Base-by-base conservation (phyloP, 1,140 invertebrate species). In the Forficula auricularia region DNA sequence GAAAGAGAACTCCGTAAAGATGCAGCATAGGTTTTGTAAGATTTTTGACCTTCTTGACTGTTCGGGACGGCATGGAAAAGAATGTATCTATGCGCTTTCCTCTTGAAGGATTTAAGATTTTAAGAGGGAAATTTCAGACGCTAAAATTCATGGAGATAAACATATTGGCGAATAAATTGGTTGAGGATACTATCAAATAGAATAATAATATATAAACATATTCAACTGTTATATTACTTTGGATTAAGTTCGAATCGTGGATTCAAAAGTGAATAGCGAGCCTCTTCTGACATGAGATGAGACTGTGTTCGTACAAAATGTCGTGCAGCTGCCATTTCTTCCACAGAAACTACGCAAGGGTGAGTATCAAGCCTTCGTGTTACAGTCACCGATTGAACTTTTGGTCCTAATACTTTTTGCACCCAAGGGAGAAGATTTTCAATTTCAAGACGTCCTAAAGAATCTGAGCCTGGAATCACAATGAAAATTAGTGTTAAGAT, bases 211-310 rank as follows among this genome's bases (percentile, higher is more conserved):
- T 20, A 27, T 19, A 2, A 46, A 42, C n/a, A 10, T 20, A 37
- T 43, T 19, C 27, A 33, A 32, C 2, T 3, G 2, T 30, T 20
- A 44, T 56, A 61, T 69, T 63, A 83, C 81, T 77, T 84, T 7
- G 86, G 79, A 65, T 97, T 97, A 37, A 98, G 79, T 63, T 97
- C 90, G 20, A 97, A 66, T 47, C 85, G 80, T 1, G 91, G 90
- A 56, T 92, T 83, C 19, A 97, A 64, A 13, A 95, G 58, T 1
- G 82, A 75, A 55, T 80, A 90, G 52, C 85, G 70, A 54, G 85
- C 81, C 50, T 91, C 86, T 51, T 91, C 84, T 1, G 76, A 73
- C 19, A 92, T 65, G 51, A 80, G 75, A 54, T 86, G 77, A 39
- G 83, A 75, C 53, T 91, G 85, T 3, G 88, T 90, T 37, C 82